Base-by-base conservation (phyloP, 2,113 vertebrate species). In the Lycaon pictus region DNA sequence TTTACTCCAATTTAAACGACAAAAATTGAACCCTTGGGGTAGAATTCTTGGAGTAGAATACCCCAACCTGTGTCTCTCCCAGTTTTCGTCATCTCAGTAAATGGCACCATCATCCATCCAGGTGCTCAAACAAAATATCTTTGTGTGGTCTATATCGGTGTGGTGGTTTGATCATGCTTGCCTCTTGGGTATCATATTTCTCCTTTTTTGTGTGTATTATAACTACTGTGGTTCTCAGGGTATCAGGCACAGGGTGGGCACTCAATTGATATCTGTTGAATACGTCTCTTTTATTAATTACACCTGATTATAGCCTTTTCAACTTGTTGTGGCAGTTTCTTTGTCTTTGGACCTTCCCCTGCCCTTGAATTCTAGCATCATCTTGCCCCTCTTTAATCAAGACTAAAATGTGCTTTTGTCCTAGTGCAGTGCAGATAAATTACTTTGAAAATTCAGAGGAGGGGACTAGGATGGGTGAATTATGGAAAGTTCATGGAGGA, bases 251-350 rank as follows among this genome's bases (percentile, higher is more conserved):
- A 91, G 51, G 93, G 22, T 72, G 67, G n/a, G 35, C 48, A 72
- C 22, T 95, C 67, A 55, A 5, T 37, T 85, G 48, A 29, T 76
- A 79, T 29, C 79, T 97, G 37, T n/a, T 85, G 4, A 95, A 82
- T 82, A 96, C 80, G 29, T 93, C 48, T 62, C 74, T 56, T 93
- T 37, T 86, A 43, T 84, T 77, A 72, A 72, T 89, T 53, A 94
- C 77, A n/a, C 7, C 9, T 19, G n/a, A 27, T 27, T 85, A 2
- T 67, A 43, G 11, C 15, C 3, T 86, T 88, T 88, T 72, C 43
- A 84, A 51, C 7, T 67, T 67, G 48, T 11, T 83, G 13, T 27
- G 87, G 22, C 19, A 48, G 51, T 93, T 90, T 90, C 15, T 60
- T 85, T 89, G 72, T 12, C 23, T 95, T 87, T 93, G 56, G 29